Conservation (phyloP, 2,888 invertebrate species). For the Plemyria rubiginata region DNA sequence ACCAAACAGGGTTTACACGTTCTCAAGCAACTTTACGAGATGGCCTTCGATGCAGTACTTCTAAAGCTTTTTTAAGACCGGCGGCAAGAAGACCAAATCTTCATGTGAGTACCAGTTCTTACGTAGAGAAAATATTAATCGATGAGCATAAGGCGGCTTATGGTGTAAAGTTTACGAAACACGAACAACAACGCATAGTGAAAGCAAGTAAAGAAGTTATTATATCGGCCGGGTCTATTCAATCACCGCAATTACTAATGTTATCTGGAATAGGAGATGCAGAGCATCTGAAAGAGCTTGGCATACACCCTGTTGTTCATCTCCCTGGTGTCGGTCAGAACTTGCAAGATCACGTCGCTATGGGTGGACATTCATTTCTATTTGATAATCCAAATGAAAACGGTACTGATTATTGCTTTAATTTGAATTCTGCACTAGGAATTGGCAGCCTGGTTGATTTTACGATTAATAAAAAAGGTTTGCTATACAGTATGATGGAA, state of each 20-base stretch:
- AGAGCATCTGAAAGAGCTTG: constrained; percentile 85
- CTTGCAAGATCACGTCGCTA: constrained; percentile 92
- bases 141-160: constrained; percentile 86
- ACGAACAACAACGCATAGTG: constrained; percentile 80
- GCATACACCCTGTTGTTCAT: constrained; percentile 86
- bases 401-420: constrained; percentile 87
- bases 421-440: constrained; percentile 87
- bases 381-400: constrained; percentile 86
- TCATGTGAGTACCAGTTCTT: constrained; percentile 88
- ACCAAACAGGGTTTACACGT: constrained; percentile 91
- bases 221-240: constrained; percentile 93
- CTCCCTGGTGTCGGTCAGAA: constrained; percentile 91
- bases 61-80: constrained; percentile 92
- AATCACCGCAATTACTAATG: constrained; percentile 94
- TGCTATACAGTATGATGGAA: constrained; percentile 90
- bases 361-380: constrained; percentile 90
- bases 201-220: constrained; percentile 91
- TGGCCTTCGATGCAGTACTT: constrained; percentile 92
- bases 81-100: constrained; percentile 88
- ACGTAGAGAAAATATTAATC: constrained; percentile 88
- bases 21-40: constrained; percentile 91
- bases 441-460: constrained; percentile 87
- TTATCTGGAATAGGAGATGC: constrained; percentile 92
- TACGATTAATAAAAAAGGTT: constrained; percentile 84
- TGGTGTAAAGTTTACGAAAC: constrained; percentile 88